These are phyloP conservation scores for Mohoua ochrocephala DNA, from an alignment of 2,113 vertebrate genomes.

Conservation along the genomic window DNA sequence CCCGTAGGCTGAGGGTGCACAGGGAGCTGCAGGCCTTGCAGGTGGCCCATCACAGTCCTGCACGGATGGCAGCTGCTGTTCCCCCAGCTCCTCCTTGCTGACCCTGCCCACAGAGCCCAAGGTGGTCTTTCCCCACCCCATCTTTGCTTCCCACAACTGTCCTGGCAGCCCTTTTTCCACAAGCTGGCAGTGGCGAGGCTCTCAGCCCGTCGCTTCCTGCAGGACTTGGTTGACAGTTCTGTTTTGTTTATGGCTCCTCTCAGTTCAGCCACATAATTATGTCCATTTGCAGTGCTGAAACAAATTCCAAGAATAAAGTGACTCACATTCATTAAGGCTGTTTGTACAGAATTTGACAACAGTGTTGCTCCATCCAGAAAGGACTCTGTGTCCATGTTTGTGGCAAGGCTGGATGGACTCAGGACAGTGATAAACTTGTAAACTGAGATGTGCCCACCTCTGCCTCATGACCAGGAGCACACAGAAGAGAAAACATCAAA, in stretches of 20 bases:
- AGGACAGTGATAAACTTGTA: background rate
- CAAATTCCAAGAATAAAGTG: slow-evolving; percentile 1
- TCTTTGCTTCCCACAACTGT: background rate
- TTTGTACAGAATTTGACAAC: background rate
- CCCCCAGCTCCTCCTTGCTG: background rate
- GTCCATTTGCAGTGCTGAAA: background rate
- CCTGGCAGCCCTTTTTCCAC: background rate
- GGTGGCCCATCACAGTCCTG: background rate
- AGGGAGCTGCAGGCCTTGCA: background rate
- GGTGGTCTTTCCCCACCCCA: too few species aligned
- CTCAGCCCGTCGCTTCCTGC: background rate
- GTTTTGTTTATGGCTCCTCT: background rate
- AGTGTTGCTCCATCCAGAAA: background rate
- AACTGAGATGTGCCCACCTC: background rate
- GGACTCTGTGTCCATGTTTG: background rate
- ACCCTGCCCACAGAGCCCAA: background rate
- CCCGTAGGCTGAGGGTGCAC: too few species aligned
- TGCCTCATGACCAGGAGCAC: background rate
- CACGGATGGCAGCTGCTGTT: background rate
- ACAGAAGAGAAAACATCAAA: background rate
- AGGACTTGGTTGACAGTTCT: background rate
- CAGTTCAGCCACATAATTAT: background rate
- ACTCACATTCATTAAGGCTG: slow-evolving; percentile 7
- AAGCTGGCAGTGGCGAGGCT: accelerated
- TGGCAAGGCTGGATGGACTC: background rate